Conservation (phyloP, 2,113 vertebrate genomes). For the Sinocyclocheilus anshuiensis region DNA sequence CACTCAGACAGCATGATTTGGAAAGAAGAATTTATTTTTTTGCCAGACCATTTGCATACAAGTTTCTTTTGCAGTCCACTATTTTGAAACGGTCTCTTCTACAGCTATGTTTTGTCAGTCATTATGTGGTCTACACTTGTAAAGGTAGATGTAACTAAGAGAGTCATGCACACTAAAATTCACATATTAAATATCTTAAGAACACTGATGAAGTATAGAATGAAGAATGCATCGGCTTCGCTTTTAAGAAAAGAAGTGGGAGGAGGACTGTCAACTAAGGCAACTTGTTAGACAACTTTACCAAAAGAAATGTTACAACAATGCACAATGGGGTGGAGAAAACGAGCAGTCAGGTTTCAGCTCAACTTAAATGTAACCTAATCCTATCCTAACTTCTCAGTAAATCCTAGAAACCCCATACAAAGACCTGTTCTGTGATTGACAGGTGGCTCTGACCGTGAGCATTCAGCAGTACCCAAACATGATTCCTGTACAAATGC, state of each 20-base stretch:
- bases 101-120: background rate
- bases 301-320: constrained; percentile 37
- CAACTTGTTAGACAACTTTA: constrained; percentile 41
- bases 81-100: background rate
- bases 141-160: background rate
- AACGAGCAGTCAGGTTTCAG: constrained; percentile 39
- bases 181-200: background rate
- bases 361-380: constrained; percentile 31
- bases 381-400: constrained; percentile 41
- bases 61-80: background rate
- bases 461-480: constrained; percentile 38
- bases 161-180: background rate
- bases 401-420: constrained; percentile 41
- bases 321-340: constrained; percentile 47
- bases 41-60: background rate
- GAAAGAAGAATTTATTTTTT: background rate
- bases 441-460: constrained; percentile 12
- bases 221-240: background rate
- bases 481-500: constrained; percentile 41
- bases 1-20: background rate
- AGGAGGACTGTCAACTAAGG: constrained; percentile 27
- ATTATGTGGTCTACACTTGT: background rate
- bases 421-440: constrained; percentile 36
- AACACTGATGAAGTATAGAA: background rate
- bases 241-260: constrained; percentile 23